These are phyloP conservation scores for Rhadinocentrus ornatus DNA, from an alignment of 2,797 vertebrate species.

Conservation along the genomic window DNA sequence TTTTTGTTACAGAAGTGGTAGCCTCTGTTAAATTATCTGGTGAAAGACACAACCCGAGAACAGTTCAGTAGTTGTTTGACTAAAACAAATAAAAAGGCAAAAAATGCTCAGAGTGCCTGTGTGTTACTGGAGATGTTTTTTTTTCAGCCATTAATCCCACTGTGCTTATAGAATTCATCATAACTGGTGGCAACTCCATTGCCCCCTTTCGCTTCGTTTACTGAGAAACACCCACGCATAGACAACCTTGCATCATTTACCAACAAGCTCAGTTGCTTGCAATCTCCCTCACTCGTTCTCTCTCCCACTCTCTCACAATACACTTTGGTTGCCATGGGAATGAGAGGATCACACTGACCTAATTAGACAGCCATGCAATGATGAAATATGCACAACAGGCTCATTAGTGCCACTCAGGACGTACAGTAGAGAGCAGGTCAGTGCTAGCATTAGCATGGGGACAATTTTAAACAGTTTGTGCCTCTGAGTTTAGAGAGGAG, in stretches of 20 bases:
- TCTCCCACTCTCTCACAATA: conserved; percentile 32
- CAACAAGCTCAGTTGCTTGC: conserved; percentile 55
- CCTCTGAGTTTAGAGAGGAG: conserved; percentile 20
- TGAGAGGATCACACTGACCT: conserved; percentile 78
- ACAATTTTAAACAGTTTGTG: conserved; percentile 40
- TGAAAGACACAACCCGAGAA: neutral
- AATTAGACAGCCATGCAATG: conserved; percentile 79
- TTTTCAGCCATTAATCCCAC: conserved; percentile 44
- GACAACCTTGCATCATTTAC: conserved; percentile 54
- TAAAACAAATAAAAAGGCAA: neutral
- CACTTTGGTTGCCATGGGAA: conserved; percentile 81
- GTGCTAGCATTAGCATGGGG: conserved; percentile 40
- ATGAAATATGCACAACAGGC: conserved; percentile 79
- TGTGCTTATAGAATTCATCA: conserved; percentile 61
- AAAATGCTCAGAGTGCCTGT: conserved; percentile 6
- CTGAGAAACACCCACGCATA: conserved; percentile 56
- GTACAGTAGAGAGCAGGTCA: conserved; percentile 62
- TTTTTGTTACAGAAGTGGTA: neutral
- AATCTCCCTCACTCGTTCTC: conserved; percentile 27
- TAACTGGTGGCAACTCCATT: conserved; percentile 53
- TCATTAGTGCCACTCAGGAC: conserved; percentile 33
- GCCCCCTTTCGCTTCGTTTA: conserved; percentile 22
- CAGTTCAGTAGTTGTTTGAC: neutral
- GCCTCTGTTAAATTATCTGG: neutral
- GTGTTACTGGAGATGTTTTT: conserved; percentile 25